These are phyloP conservation scores for Bicyclus anynana DNA, from an alignment of 1,140 invertebrate genomes.

Conservation along the genomic window DNA sequence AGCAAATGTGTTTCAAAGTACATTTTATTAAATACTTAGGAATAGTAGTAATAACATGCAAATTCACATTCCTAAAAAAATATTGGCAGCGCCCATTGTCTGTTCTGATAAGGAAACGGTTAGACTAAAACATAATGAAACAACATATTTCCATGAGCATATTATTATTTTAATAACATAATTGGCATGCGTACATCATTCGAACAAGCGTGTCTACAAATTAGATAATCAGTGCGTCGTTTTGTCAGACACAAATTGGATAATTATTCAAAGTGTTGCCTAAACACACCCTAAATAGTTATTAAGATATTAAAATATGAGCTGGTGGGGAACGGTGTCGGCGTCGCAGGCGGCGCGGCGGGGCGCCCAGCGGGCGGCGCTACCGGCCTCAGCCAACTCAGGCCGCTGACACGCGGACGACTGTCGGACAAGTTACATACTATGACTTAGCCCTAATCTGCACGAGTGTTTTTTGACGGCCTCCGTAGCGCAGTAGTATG, in stretches of 20 bases:
- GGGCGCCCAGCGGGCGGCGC: conserved; percentile 62
- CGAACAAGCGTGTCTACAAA: conserved; percentile 20
- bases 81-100: no score
- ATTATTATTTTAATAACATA: conserved; percentile 7
- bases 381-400: conserved; percentile 38
- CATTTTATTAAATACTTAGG: no score
- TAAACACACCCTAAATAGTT: conserved; percentile 60
- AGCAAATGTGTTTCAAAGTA: no score
- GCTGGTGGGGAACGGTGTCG: conserved; percentile 28
- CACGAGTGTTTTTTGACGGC: no score
- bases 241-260: conserved; percentile 51
- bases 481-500: no score
- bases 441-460: no score
- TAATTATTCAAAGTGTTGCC: conserved; percentile 58
- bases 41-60: no score
- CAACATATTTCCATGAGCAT: neutral
- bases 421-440: neutral
- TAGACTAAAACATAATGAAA: no score
- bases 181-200: conserved; percentile 10
- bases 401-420: neutral
- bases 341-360: conserved; percentile 36
- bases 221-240: conserved; percentile 39
- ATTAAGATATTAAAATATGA: conserved; percentile 70
- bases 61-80: no score
- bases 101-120: no score